Conservation (phyloP, 2,888 invertebrate genomes). For the Microctonus hyperodae region DNA sequence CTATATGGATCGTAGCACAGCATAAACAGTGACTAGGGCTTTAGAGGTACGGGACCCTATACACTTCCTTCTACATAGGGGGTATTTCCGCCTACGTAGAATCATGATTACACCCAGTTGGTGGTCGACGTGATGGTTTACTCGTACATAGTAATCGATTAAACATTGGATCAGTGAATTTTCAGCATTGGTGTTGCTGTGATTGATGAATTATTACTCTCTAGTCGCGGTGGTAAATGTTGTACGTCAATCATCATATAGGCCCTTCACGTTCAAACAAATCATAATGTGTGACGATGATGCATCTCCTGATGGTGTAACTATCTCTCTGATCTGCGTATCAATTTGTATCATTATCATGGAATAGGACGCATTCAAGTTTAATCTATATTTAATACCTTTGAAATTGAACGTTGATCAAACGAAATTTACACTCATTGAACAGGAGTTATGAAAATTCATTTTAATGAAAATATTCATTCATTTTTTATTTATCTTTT, state of each 20-base stretch:
- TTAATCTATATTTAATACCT: not conserved
- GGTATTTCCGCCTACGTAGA: not conserved
- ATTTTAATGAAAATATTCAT: not conserved
- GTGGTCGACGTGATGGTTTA: conserved; percentile 10
- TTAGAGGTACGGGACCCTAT: not conserved
- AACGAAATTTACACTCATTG: not conserved
- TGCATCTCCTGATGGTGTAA: not conserved
- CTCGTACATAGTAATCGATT: conserved; percentile 23
- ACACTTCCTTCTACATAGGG: not conserved
- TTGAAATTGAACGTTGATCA: not conserved
- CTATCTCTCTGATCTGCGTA: not conserved
- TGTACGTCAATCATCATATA: conserved; percentile 4
- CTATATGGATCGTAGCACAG: not conserved
- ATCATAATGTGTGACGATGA: not conserved
- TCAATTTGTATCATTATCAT: not conserved
- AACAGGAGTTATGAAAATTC: not conserved
- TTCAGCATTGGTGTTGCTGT: conserved; percentile 19
- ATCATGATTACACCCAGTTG: conserved; percentile 11
- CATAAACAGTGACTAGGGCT: not conserved
- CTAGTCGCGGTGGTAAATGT: conserved; percentile 5
- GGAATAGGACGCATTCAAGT: not conserved
- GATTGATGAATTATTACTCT: conserved; percentile 27
- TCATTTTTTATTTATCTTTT: not conserved
- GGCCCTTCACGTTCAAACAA: not conserved
- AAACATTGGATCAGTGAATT: conserved; percentile 26